Evolutionary conservation across 2,888 invertebrate species (phyloP).

Genomic region (Clitarchus hookeri): DNA sequence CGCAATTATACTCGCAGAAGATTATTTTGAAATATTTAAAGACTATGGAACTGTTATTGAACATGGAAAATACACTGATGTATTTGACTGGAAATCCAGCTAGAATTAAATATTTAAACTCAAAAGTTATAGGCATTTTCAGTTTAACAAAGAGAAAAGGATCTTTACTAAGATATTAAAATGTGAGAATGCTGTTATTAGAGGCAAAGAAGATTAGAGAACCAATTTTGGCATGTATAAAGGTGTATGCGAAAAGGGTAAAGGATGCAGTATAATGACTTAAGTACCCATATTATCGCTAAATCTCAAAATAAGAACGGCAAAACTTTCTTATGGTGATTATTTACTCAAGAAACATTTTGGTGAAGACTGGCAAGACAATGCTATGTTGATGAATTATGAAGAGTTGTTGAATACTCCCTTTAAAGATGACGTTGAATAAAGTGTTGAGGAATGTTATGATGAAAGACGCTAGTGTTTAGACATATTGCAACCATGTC

Average conservation of each 20-base stretch:
- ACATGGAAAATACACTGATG: neutral
- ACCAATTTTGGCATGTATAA: constrained; percentile 4
- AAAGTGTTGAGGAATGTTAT: too few species aligned
- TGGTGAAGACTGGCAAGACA: too few species aligned
- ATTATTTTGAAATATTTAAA: constrained; percentile 18
- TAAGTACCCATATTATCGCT: neutral
- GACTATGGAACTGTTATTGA: neutral
- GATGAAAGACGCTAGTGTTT: too few species aligned
- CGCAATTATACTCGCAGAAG: neutral
- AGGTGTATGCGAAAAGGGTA: neutral
- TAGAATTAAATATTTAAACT: neutral
- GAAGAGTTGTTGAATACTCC: too few species aligned
- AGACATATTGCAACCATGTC: too few species aligned
- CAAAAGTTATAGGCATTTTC: neutral
- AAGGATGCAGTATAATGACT: neutral
- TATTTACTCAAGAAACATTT: neutral
- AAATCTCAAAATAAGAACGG: neutral
- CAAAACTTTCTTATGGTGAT: neutral
- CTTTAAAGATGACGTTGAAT: too few species aligned
- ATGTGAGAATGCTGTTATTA: neutral
- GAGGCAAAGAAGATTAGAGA: neutral
- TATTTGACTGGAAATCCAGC: neutral
- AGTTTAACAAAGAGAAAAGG: neutral
- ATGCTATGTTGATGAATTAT: too few species aligned
- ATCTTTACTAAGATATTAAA: neutral